A percentile compares a stretch with the other conserved stretches of the same genome.
Conservation (phyloP, 2,888 invertebrate species). For the Noctua pronuba region DNA sequence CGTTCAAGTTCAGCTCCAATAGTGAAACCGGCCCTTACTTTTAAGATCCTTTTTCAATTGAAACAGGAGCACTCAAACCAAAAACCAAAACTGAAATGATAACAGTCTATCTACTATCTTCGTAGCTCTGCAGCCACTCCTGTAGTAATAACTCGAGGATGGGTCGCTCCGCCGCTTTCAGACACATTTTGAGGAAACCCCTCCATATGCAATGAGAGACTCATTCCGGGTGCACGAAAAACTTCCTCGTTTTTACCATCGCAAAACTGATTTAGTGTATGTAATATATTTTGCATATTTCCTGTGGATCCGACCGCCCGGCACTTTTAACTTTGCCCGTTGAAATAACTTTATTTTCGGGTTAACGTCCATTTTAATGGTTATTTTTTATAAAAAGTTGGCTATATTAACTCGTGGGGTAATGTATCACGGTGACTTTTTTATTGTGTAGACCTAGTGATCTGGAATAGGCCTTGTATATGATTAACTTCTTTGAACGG, state of each 20-base stretch:
- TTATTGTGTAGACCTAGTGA: constrained; percentile 58
- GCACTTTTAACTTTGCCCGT: constrained; percentile 75
- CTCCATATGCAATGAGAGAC: constrained; percentile 70
- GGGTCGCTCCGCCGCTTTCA: constrained; percentile 53
- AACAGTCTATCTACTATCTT: constrained; percentile 19
- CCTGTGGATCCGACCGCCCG: constrained; percentile 65
- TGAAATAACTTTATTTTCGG: constrained; percentile 80
- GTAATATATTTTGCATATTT: constrained; percentile 77
- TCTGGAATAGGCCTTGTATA: constrained; percentile 42
- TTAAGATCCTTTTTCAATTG: too few species aligned
- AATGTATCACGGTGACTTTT: constrained; percentile 56
- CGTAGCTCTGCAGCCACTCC: constrained; percentile 35
- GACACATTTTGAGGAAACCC: constrained; percentile 66
- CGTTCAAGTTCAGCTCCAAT: too few species aligned
- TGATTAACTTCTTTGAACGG: constrained; percentile 30
- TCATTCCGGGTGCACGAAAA: constrained; percentile 63
- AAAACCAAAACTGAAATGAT: not conserved
- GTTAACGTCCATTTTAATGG: constrained; percentile 77
- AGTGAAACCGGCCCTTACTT: too few species aligned
- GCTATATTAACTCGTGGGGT: constrained; percentile 58
- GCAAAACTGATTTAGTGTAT: constrained; percentile 74
- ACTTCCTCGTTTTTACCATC: constrained; percentile 65
- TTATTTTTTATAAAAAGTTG: constrained; percentile 69
- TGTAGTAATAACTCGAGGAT: constrained; percentile 60
- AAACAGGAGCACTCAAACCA: too few species aligned